A percentile compares a stretch with the other conserved stretches of the same genome.
phyloP scores from a whole-genome alignment of 2,888 invertebrate species.

The Drosophila histrio region DNA sequence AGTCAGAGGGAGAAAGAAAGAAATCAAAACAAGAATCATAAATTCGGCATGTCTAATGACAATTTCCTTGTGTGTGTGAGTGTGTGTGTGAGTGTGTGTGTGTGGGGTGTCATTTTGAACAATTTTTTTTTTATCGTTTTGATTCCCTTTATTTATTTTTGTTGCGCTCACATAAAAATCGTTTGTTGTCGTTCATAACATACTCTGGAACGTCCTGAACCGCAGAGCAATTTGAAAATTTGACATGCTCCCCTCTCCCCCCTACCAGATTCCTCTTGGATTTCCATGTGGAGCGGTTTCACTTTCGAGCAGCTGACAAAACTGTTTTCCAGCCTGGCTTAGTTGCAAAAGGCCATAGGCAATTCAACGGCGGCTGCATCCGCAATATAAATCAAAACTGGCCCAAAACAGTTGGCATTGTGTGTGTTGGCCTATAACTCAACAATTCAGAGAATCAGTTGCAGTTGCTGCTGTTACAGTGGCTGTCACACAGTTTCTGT shows the following conservation, averaged over 20 bases:
- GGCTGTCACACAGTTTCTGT: conserved; percentile 5
- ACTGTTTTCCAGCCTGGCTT: conserved; percentile 23
- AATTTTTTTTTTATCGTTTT: conserved; percentile 54
- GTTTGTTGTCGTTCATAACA: conserved; percentile 48
- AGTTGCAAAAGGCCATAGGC: conserved; percentile 20
- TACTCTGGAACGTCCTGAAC: conserved; percentile 40
- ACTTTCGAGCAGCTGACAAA: conserved; percentile 35
- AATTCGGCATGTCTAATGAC: conserved; percentile 82
- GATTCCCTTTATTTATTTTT: conserved; percentile 41
- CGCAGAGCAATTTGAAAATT: conserved; percentile 65
- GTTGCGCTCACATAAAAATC: conserved; percentile 59
- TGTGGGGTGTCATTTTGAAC: conserved; percentile 28
- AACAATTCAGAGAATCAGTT: conserved; percentile 21
- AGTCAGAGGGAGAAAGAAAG: conserved; percentile 19
- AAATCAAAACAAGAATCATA: conserved; percentile 81
- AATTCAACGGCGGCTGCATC: conserved; percentile 67
- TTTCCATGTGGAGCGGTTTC: neutral
- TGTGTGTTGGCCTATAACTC: conserved; percentile 53
- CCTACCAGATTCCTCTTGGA: neutral
- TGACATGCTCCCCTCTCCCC: conserved; percentile 6
- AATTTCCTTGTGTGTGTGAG: conserved; percentile 50
- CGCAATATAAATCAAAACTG: conserved; percentile 81
- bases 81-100: neutral
- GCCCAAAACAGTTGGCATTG: conserved; percentile 30
- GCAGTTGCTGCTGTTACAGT: conserved; percentile 7